These are phyloP conservation scores for Sebastes diaconus DNA, from an alignment of 2,797 vertebrate species.

Conservation along the genomic window DNA sequence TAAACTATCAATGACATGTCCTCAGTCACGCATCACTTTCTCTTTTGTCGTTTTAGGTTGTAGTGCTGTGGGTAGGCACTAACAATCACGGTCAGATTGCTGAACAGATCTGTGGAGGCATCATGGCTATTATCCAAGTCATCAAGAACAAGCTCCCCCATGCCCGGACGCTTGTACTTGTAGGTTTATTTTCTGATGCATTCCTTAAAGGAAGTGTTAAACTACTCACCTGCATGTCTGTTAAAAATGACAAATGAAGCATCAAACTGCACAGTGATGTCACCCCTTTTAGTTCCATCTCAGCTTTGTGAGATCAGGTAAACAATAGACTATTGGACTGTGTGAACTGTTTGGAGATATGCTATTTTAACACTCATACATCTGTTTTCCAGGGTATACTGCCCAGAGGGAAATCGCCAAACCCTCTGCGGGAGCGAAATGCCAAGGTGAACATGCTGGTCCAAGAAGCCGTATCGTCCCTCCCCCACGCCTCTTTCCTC, in stretches of 20 bases:
- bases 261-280: background rate
- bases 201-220: background rate
- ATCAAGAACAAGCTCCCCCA: conserved; percentile 88
- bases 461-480: conserved; percentile 72
- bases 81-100: conserved; percentile 90
- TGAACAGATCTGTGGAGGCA: conserved; percentile 88
- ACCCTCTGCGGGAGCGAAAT: conserved; percentile 88
- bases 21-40: background rate
- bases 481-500: conserved; percentile 84
- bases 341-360: background rate
- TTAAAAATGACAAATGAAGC: conserved; percentile 18
- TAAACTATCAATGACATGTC: background rate
- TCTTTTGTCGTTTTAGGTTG: conserved; percentile 81
- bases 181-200: conserved; percentile 69
- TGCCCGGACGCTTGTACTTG: conserved; percentile 87
- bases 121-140: conserved; percentile 86
- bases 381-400: conserved; percentile 84
- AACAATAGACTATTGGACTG: background rate
- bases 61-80: conserved; percentile 93
- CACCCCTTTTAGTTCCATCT: background rate
- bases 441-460: conserved; percentile 85
- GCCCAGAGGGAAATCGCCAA: conserved; percentile 88
- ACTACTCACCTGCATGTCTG: background rate
- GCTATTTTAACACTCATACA: background rate
- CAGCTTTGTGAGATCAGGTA: conserved; percentile 3